Evolutionary conservation across 2,113 vertebrate genomes (phyloP).

Genomic region (Columbina picui): DNA sequence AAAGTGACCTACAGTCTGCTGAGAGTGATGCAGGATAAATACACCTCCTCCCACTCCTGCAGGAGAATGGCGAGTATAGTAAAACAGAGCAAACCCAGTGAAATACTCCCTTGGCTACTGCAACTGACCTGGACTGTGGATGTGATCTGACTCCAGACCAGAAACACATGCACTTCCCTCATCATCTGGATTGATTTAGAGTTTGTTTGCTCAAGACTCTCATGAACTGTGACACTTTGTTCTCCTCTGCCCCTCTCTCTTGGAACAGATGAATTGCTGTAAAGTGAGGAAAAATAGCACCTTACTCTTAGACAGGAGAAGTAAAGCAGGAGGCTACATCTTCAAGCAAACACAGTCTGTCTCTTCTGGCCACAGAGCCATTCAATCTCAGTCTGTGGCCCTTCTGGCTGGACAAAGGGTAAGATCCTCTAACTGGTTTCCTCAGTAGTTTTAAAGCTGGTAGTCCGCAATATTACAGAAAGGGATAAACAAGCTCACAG

Average conservation of each 20-base stretch:
- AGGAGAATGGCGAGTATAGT: neutral
- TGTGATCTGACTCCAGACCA: neutral
- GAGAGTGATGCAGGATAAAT: neutral
- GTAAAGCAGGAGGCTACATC: neutral
- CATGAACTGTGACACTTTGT: neutral
- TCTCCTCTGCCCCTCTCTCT: neutral
- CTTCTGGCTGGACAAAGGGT: neutral
- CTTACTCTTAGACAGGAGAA: neutral
- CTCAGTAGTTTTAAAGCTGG: neutral
- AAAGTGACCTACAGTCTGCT: neutral
- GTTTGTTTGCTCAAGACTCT: neutral
- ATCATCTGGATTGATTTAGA: neutral
- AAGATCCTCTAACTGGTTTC: neutral
- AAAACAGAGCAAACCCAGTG: neutral
- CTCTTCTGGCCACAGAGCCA: neutral
- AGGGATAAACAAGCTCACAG: neutral
- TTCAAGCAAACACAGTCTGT: neutral
- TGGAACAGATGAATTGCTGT: neutral
- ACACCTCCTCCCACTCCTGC: neutral
- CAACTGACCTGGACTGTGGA: accelerated
- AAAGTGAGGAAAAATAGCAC: neutral
- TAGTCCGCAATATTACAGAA: neutral
- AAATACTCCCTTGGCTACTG: neutral
- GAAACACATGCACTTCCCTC: neutral
- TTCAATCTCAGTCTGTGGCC: neutral